Evolutionary conservation across 2,113 vertebrate genomes (phyloP).

Genomic region (Machaerirhynchus nigripectus): DNA sequence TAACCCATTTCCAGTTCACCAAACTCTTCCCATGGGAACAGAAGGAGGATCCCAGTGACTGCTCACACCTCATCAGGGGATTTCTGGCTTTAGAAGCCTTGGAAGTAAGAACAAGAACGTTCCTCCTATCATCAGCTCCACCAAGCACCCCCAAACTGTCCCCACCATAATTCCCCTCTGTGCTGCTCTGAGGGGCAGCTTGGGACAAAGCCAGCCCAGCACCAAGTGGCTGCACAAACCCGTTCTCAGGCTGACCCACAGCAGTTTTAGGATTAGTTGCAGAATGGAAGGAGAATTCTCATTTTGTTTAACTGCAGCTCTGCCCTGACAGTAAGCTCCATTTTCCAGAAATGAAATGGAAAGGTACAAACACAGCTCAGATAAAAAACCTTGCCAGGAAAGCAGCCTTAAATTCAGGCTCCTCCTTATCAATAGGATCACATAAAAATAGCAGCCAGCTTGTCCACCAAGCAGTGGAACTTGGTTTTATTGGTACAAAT

Average conservation of each 20-base stretch:
- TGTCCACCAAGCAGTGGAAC: neutral
- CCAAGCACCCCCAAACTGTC: neutral
- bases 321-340: neutral
- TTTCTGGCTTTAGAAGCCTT: neutral
- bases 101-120: accelerated
- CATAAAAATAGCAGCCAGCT: neutral
- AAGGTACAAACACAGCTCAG: neutral
- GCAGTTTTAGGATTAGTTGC: neutral
- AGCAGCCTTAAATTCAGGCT: neutral
- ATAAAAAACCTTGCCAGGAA: neutral
- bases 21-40: neutral
- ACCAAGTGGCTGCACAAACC: neutral
- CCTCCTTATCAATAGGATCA: neutral
- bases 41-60: neutral
- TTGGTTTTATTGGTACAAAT: neutral
- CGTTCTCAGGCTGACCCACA: neutral
- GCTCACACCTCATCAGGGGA: neutral
- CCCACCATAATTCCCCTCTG: accelerated
- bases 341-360: neutral
- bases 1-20: neutral
- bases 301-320: neutral
- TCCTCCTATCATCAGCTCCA: accelerated
- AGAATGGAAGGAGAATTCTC: neutral
- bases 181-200: neutral
- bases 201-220: neutral